Conservation (phyloP, 2,797 vertebrate species). For the Zenarchopterus dispar region DNA sequence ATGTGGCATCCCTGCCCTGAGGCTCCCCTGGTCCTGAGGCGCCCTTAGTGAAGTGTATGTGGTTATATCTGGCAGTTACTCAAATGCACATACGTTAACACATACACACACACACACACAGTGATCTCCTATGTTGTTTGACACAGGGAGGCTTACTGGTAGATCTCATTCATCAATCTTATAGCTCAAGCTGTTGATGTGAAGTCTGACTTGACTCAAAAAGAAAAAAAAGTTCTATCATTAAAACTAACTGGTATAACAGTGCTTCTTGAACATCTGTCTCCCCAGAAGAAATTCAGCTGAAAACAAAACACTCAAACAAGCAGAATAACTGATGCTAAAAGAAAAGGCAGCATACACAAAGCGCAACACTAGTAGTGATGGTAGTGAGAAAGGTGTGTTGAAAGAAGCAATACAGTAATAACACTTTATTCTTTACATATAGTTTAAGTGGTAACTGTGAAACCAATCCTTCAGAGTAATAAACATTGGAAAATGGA, state of each 20-base stretch:
- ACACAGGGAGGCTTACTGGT: slow-evolving; percentile 60
- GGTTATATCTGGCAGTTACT: slow-evolving; percentile 63
- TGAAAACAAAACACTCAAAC: slow-evolving; percentile 17
- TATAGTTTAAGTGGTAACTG: slow-evolving; percentile 26
- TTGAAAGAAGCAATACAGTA: neutral
- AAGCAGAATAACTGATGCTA: slow-evolving; percentile 19
- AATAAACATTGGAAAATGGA: slow-evolving; percentile 32
- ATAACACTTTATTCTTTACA: slow-evolving; percentile 26
- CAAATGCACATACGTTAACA: slow-evolving; percentile 11
- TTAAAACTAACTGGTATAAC: slow-evolving; percentile 66
- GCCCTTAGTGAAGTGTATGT: slow-evolving; percentile 66
- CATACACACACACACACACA: slow-evolving; percentile 26
- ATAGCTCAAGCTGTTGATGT: slow-evolving; percentile 63
- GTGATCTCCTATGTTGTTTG: slow-evolving; percentile 45
- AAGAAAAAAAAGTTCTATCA: slow-evolving; percentile 63
- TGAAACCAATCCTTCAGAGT: slow-evolving; percentile 18
- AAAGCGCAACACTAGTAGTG: neutral
- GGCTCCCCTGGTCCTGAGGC: slow-evolving; percentile 68
- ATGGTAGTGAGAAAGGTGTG: slow-evolving; percentile 8
- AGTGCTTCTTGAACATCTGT: slow-evolving; percentile 38
- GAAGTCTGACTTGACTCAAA: slow-evolving; percentile 72
- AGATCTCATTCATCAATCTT: slow-evolving; percentile 73
- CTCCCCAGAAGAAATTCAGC: slow-evolving; percentile 45
- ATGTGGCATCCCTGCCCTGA: slow-evolving; percentile 64
- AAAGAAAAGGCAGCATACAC: slow-evolving; percentile 16